Percentiles rank a stretch among this genome's conserved stretches.
phyloP scores from a whole-genome alignment of 1,140 invertebrate genomes.

The Hydropsyche tenuis region DNA sequence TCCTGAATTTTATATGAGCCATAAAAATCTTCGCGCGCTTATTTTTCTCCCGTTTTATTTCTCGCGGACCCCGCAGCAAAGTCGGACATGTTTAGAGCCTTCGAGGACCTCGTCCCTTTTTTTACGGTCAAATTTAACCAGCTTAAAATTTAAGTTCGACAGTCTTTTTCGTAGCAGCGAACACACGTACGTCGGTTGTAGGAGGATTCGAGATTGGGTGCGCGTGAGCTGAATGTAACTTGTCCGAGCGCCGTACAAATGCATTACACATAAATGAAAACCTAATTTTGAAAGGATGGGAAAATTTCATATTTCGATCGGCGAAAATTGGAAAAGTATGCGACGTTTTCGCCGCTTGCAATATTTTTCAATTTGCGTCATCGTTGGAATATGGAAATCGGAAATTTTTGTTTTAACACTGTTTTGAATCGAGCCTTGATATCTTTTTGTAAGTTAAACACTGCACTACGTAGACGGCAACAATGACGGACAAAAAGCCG shows the following conservation, averaged over 20 bases:
- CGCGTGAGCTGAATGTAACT: conserved; percentile 37
- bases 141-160: conserved; percentile 45
- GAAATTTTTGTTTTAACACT: too few species aligned
- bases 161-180: neutral
- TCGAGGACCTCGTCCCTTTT: neutral
- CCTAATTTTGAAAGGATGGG: conserved; percentile 33
- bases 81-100: conserved; percentile 37
- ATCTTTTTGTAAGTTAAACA: too few species aligned
- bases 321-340: too few species aligned
- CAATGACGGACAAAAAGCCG: too few species aligned
- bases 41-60: conserved; percentile 32
- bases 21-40: conserved; percentile 34
- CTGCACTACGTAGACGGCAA: too few species aligned
- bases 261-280: conserved; percentile 34
- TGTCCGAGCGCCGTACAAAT: neutral
- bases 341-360: too few species aligned
- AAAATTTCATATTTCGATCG: conserved; percentile 13
- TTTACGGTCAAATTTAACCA: conserved; percentile 41
- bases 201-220: conserved; percentile 21
- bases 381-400: too few species aligned
- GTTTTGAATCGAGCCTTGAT: too few species aligned
- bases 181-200: neutral
- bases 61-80: neutral
- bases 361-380: too few species aligned
- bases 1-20: conserved; percentile 34